These are phyloP conservation scores for Odontothrips loti DNA, from an alignment of 2,888 invertebrate genomes.

Conservation along the genomic window DNA sequence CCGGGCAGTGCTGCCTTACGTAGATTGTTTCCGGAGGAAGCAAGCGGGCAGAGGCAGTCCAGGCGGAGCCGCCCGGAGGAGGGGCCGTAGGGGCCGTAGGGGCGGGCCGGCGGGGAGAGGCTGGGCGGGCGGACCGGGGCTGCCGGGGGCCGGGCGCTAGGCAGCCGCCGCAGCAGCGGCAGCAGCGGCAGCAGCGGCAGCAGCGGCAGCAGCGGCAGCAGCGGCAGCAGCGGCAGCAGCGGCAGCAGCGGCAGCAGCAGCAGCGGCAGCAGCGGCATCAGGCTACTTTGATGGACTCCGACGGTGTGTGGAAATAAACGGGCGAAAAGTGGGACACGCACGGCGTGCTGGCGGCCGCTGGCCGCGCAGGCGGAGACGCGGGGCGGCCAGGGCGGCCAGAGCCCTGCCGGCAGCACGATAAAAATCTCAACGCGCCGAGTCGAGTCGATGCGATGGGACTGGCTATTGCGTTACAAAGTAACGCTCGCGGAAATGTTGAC, in stretches of 20 bases:
- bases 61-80: too few relatives aligned
- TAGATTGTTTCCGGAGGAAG: conserved; percentile 26
- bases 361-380: too few relatives aligned
- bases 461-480: conserved; percentile 21
- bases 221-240: neutral
- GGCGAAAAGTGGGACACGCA: conserved; percentile 10
- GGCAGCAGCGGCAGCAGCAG: neutral
- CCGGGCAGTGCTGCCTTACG: neutral
- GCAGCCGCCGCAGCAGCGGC: too few relatives aligned
- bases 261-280: neutral
- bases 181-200: too few relatives aligned
- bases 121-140: too few relatives aligned
- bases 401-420: neutral
- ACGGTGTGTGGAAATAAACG: conserved; percentile 12
- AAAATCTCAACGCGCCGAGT: neutral
- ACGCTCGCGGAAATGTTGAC: conserved; percentile 12
- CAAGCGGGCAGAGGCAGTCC: neutral
- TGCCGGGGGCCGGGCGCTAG: too few relatives aligned
- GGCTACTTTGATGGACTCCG: conserved; percentile 1
- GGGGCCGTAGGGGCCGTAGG: too few relatives aligned
- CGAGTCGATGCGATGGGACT: neutral
- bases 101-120: too few relatives aligned
- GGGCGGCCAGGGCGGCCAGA: too few relatives aligned
- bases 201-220: neutral
- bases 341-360: too few relatives aligned